These are phyloP conservation scores for Holothuria glaberrima DNA, from an alignment of 35 echinoderm and acorn worm genomes.

Conservation along the genomic window DNA sequence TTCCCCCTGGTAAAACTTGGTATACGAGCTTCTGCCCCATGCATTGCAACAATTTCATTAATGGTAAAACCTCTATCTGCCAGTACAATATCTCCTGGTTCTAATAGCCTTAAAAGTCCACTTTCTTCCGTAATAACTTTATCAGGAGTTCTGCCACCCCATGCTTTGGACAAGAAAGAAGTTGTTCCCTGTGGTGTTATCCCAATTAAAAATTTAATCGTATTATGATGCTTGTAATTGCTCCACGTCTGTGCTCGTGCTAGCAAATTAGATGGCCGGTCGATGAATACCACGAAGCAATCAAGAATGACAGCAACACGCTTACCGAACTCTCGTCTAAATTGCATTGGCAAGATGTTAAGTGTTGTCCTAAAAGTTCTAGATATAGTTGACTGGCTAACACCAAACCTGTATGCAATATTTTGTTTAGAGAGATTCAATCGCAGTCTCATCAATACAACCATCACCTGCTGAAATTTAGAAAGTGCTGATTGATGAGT, in stretches of 20 bases:
- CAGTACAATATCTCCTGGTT: constrained; percentile 37
- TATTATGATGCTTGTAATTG: constrained; percentile 77
- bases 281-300: constrained; percentile 70
- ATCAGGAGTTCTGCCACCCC: too few relatives aligned
- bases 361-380: constrained; percentile 50
- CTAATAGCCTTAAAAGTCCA: constrained; percentile 20
- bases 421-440: too few relatives aligned
- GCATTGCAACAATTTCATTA: too few relatives aligned
- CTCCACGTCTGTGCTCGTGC: constrained; percentile 52
- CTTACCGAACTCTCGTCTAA: constrained; percentile 56
- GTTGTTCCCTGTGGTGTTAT: constrained; percentile 60
- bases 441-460: too few relatives aligned
- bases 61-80: constrained; percentile 52
- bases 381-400: constrained; percentile 51
- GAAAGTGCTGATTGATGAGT: constrained; percentile 7
- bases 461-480: constrained; percentile 50
- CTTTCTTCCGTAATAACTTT: too few relatives aligned
- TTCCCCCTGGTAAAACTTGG: too few relatives aligned
- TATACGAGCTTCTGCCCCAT: too few relatives aligned
- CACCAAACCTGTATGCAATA: constrained; percentile 62
- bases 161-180: too few relatives aligned
- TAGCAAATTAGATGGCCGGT: constrained; percentile 63
- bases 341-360: constrained; percentile 37
- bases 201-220: constrained; percentile 63
- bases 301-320: constrained; percentile 61